Evolutionary conservation across 2,888 invertebrate species (phyloP), one percentile per base, ranked within the genome.

Genomic region (Graphium colonna): DNA sequence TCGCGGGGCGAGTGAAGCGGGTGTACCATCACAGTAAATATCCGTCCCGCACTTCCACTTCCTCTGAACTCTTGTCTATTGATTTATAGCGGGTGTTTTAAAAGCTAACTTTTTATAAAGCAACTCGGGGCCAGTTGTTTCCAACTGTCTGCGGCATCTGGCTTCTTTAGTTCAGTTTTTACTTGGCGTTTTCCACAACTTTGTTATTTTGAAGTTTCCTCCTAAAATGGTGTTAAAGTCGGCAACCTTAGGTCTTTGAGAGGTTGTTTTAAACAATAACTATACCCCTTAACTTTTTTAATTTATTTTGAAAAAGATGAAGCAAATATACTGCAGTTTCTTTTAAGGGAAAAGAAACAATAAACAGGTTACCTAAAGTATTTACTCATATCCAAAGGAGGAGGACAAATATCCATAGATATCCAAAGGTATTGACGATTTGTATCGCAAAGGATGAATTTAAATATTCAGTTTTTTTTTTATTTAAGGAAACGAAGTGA

Each of bases 71-170:
- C 69, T 69, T 71, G 72, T 72, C 80, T 81, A 86, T 88, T 87
- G 87, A 88, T 87, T 87, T 86, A 87, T 80, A 73, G 76, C 77
- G 61, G 68, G 62, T 69, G 79, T 79, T 86, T 85, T 84, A 84
- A 85, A 84, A 83, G 82, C 79, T 73, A 81, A 83, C 82, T 86
- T 87, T 87, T 87, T 86, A 80, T 79, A 80, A 77, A 82, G 75
- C 79, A 76, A 79, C 78, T 75, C 70, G 66, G 69, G 57, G 68
- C 80, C 83, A 81, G 81, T 87, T 87, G 87, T 87, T 87, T 71
- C 78, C 78, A 86, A 87, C 85, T 86, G 87, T 83, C 81, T 76
- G 79, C 74, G 79, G 75, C 87, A 88, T 87, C 86, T 87, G 87
- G 82, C 71, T 77, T 76, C 82, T 82, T 80, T 73, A 73, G 71